These are phyloP conservation scores for Pangasius macronema DNA, from an alignment of 2,797 vertebrate species.

Conservation along the genomic window DNA sequence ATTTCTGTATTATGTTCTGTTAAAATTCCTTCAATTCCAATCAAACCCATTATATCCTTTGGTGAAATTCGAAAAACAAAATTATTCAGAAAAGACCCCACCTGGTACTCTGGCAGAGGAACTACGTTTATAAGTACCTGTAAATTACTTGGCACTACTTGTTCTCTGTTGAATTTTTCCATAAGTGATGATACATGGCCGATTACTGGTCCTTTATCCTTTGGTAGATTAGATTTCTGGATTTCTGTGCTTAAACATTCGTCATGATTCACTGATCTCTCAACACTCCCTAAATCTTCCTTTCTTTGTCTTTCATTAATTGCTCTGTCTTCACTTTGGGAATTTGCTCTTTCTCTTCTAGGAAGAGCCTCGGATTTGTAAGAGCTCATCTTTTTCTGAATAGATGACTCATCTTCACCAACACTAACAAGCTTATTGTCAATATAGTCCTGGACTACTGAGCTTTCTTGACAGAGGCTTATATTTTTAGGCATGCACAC, in stretches of 20 bases:
- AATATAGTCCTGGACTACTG: slow-evolving; percentile 7
- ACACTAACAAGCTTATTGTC: slow-evolving; percentile 31
- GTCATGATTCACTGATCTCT: background rate
- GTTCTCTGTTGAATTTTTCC: slow-evolving; percentile 40
- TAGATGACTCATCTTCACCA: slow-evolving; percentile 28
- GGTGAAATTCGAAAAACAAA: too few relatives aligned
- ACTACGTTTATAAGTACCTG: too few relatives aligned
- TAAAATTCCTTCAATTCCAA: background rate
- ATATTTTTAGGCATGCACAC: background rate
- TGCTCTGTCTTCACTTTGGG: slow-evolving; percentile 17
- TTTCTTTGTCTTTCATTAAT: slow-evolving; percentile 30
- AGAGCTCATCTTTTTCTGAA: slow-evolving; percentile 44
- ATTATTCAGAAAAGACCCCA: too few relatives aligned
- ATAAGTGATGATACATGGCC: slow-evolving; percentile 36
- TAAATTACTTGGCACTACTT: background rate
- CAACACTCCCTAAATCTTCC: slow-evolving; percentile 17
- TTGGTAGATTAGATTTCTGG: slow-evolving; percentile 1
- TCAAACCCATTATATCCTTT: background rate
- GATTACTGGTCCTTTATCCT: slow-evolving; percentile 34
- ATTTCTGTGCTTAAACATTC: slow-evolving; percentile 7
- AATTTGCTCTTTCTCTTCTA: slow-evolving; percentile 49
- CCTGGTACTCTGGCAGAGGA: too few relatives aligned
- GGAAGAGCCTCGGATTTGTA: slow-evolving; percentile 59
- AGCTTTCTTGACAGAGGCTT: slow-evolving; percentile 9
- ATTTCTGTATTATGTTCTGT: background rate